Percentiles rank a stretch among this genome's conserved stretches.
phyloP scores from a whole-genome alignment of 2,797 vertebrate genomes.

The Eremophila alpestris region DNA sequence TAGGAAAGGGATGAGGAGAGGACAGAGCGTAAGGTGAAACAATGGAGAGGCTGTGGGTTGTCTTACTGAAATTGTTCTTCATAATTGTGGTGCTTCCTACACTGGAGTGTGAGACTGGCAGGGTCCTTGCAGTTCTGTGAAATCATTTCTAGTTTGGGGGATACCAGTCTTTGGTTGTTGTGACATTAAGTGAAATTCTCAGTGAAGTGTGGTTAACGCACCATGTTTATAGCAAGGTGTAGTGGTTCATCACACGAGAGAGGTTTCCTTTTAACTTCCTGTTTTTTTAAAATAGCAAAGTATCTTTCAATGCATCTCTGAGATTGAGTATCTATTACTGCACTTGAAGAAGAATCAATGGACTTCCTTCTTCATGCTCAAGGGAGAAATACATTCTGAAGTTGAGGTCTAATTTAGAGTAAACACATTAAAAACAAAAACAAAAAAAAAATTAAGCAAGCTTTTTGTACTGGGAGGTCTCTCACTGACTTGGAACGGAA shows the following conservation, averaged over 20 bases:
- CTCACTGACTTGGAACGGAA: background rate
- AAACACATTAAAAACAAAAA: background rate
- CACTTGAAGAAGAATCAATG: background rate
- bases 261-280: background rate
- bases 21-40: background rate
- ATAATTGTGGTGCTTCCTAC: background rate
- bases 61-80: background rate
- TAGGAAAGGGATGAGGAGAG: background rate
- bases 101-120: background rate
- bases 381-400: background rate
- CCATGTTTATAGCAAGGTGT: background rate
- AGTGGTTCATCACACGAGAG: background rate
- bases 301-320: background rate
- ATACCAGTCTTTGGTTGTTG: background rate
- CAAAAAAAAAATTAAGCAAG: background rate
- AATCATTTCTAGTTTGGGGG: background rate
- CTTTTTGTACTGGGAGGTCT: background rate
- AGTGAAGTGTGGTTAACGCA: background rate
- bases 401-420: background rate
- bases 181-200: background rate
- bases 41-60: background rate
- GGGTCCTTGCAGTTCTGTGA: background rate
- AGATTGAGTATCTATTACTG: background rate
- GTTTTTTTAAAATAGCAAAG: background rate
- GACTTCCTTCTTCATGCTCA: background rate